Base-by-base conservation (phyloP, 2,113 vertebrate genomes). In the Chlorodrepanis virens region DNA sequence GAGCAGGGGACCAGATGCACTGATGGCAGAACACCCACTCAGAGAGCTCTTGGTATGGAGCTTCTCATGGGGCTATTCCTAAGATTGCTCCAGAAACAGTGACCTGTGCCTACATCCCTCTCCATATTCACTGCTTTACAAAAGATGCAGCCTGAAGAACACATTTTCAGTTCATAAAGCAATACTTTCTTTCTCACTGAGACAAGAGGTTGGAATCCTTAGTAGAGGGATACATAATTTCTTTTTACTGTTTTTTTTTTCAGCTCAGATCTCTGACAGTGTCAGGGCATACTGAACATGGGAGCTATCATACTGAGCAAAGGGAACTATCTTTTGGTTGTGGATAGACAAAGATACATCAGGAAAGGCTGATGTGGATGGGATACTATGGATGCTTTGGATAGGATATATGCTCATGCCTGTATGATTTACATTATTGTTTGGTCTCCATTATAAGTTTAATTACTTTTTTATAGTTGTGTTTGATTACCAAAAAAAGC, bases 1-100 rank as follows among this genome's bases (percentile, higher is more conserved):
- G 54, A 93, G 72, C 44, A 69, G 53, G 76, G 50, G 75, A 97
- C 53, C 78, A 92, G 93, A 84, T 96, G 95, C 89, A 89, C 29
- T 4, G 0, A 80, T 31, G 27, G 78, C 54, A 94, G 70, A 95
- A 91, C 91, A 96, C 84, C 93, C 87, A 93, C 94, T 90, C 78
- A 95, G 60, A 69, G 19, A 89, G 67, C 67, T 83, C 79, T 39
- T 74, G 44, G 61, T 80, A 63, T 0, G 0, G 54, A 95, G 47
- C 20, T 88, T 57, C 70, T 91, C 69, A 65, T 74, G 19, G 29
- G 67, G 67, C 39, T 74, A 59, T 64, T 74, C 54, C 71, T 47
- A 70, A 59, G 35, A 68, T 39, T 83, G n/a, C 40, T 85, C 19
- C 64, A 53, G 84, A 87, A 37, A 61, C 28, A 85, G 54, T 69